A percentile compares a stretch with the other conserved stretches of the same genome.
Conservation (phyloP, 1,140 invertebrate species). For the Brevipalpus yothersi region DNA sequence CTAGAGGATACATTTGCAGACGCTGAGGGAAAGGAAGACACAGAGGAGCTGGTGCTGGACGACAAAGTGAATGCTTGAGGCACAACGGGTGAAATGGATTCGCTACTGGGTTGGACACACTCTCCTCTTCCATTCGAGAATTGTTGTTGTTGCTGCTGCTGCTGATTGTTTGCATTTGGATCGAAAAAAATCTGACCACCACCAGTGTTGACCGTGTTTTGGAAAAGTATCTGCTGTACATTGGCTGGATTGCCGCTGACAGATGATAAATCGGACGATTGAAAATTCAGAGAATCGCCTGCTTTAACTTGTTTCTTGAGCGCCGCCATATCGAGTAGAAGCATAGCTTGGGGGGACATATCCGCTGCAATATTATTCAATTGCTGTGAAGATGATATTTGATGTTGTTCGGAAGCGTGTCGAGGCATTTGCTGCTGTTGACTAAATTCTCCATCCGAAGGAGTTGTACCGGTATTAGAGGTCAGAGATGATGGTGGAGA, state of each 20-base stretch:
- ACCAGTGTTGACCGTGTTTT: background rate
- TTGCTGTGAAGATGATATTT: background rate
- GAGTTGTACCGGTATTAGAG: too few relatives aligned
- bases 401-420: background rate
- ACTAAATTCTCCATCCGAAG: too few relatives aligned
- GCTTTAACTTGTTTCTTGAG: background rate
- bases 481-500: too few relatives aligned
- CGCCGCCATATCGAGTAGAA: background rate
- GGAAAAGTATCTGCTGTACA: background rate
- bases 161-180: conserved; percentile 8
- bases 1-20: too few relatives aligned
- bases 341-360: background rate
- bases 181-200: too few relatives aligned
- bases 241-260: background rate
- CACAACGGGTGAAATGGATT: conserved; percentile 9
- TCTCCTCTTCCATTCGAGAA: conserved; percentile 15
- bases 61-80: conserved; percentile 5
- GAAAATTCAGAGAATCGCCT: background rate
- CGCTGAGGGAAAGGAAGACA: background rate
- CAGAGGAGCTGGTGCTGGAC: background rate
- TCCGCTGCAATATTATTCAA: background rate
- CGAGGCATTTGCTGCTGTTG: too few relatives aligned
- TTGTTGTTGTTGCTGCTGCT: conserved; percentile 4
- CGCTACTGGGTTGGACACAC: conserved; percentile 8
- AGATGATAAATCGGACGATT: background rate